Evolutionary conservation across 1,140 invertebrate species (phyloP).

Genomic region (Sitobion miscanthi): DNA sequence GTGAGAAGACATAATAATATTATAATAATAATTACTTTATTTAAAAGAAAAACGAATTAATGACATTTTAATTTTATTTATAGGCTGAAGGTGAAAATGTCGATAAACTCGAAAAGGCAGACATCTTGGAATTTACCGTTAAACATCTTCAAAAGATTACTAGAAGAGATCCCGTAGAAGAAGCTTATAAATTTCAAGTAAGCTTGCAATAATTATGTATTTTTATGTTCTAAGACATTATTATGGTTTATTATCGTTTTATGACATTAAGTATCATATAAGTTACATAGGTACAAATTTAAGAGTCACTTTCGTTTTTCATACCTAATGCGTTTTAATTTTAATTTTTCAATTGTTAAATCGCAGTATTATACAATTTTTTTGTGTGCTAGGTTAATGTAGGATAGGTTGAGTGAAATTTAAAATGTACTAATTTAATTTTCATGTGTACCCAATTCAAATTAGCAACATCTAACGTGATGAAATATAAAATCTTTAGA

Average conservation of each 20-base stretch:
- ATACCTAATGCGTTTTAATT: background rate
- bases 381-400: background rate
- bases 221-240: background rate
- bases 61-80: background rate
- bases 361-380: background rate
- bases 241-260: background rate
- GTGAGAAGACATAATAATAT: slow-evolving; percentile 59
- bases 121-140: slow-evolving; percentile 74
- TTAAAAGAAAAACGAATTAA: background rate
- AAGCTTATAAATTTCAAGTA: slow-evolving; percentile 59
- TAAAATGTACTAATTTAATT: background rate
- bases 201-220: background rate
- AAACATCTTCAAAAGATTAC: slow-evolving; percentile 69
- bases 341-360: background rate
- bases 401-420: background rate
- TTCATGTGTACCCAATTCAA: background rate
- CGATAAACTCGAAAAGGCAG: slow-evolving; percentile 76
- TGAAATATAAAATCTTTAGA: background rate
- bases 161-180: slow-evolving; percentile 58
- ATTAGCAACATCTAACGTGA: background rate
- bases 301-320: background rate
- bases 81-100: slow-evolving; percentile 65
- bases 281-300: background rate
- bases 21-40: background rate
- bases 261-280: background rate